These are phyloP conservation scores for Ectobius pallidus DNA, from an alignment of 2,888 invertebrate genomes.

Conservation along the genomic window DNA sequence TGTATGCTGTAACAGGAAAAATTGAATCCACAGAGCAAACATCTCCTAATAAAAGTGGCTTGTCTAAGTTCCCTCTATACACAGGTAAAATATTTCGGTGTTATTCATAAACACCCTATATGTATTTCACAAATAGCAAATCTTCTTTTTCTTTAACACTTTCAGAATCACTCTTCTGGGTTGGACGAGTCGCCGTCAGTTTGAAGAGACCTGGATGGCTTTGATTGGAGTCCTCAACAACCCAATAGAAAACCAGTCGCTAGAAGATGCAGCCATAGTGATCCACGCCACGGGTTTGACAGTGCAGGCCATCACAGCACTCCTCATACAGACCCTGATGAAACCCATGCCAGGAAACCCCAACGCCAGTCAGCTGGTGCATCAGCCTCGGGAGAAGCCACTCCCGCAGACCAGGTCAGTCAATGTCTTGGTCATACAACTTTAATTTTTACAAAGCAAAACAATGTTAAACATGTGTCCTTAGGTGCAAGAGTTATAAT, in stretches of 20 bases:
- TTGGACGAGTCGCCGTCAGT: slow-evolving; percentile 90
- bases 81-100: no score
- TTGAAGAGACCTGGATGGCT: slow-evolving; percentile 98
- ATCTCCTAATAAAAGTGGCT: no score
- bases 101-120: no score
- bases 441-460: no score
- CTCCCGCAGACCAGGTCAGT: slow-evolving; percentile 45
- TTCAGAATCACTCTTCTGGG: slow-evolving; percentile 76
- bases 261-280: slow-evolving; percentile 53
- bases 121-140: no score
- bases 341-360: slow-evolving; percentile 66
- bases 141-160: no score
- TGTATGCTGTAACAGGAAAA: no score
- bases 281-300: slow-evolving; percentile 66
- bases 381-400: slow-evolving; percentile 62
- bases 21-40: no score
- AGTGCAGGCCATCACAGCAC: slow-evolving; percentile 69
- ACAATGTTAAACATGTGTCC: no score
- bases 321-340: slow-evolving; percentile 67
- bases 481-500: no score
- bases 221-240: slow-evolving; percentile 76
- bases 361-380: slow-evolving; percentile 61
- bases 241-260: slow-evolving; percentile 57
- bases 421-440: no score
- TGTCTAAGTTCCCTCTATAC: no score